A percentile compares a stretch with the other conserved stretches of the same genome.
phyloP scores from a whole-genome alignment of 1,140 invertebrate species.

The Aphidius gifuensis region DNA sequence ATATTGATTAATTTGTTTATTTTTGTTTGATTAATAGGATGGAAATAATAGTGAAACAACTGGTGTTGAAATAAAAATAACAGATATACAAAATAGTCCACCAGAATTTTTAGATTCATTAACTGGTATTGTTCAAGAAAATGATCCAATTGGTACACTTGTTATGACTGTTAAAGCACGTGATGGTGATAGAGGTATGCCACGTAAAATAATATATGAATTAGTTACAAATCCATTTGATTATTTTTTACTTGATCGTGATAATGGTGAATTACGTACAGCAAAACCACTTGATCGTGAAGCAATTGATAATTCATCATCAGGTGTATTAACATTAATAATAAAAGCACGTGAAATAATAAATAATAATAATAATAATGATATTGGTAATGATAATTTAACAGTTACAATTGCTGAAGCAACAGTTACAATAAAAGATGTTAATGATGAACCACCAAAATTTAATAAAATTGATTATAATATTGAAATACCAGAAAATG shows the following conservation, averaged over 20 bases:
- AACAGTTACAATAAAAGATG: constrained; percentile 83
- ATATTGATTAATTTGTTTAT: constrained; percentile 25
- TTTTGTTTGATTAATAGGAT: constrained; percentile 60
- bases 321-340: constrained; percentile 71
- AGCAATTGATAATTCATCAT: constrained; percentile 71
- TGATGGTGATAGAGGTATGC: constrained; percentile 78
- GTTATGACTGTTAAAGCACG: constrained; percentile 76
- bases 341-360: constrained; percentile 76
- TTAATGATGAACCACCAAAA: constrained; percentile 88
- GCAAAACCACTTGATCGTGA: constrained; percentile 82
- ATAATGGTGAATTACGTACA: constrained; percentile 76
- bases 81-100: constrained; percentile 79
- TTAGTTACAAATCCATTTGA: constrained; percentile 80
- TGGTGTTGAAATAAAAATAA: constrained; percentile 71
- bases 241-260: constrained; percentile 77
- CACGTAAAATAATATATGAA: constrained; percentile 74
- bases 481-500: constrained; percentile 78
- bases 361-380: constrained; percentile 61
- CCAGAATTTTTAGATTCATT: constrained; percentile 79
- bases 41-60: constrained; percentile 71
- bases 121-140: constrained; percentile 77
- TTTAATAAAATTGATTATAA: constrained; percentile 79
- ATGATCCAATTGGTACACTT: constrained; percentile 78
- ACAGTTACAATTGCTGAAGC: constrained; percentile 68
- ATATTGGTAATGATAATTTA: constrained; percentile 57